Evolutionary conservation across 2,888 invertebrate genomes (phyloP), one percentile per base, ranked within the genome.

Genomic region (Ennomos fuscantarius): DNA sequence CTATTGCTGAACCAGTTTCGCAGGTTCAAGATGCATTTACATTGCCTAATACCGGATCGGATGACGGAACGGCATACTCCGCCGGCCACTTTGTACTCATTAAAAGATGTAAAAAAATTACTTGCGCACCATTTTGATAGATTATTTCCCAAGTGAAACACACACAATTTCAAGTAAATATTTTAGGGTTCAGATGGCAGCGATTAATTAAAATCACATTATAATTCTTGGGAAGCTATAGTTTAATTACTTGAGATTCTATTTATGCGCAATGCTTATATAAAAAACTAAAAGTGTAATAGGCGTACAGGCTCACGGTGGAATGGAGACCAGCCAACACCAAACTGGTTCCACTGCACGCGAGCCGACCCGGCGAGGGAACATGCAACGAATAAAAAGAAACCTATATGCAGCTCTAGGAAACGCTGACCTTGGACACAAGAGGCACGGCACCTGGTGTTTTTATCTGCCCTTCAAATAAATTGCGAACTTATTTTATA

Each of bases 331-430:
- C 82, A 81, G 79, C 82, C 76, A 75, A 55, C 47, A 46, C 42
- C 72, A 86, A 92, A 92, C 92, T 80, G 90, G 92, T 89, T 92
- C 86, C 79, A 78, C 78, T 81, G 86, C 91, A 91, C 89, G 89
- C 89, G 84, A 92, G 85, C 82, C 86, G 78, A 80, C 84, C 81
- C 81, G 77, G 69, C 76, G 81, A 78, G 86, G 87, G 86, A 84
- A 84, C 87, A 89, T 87, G 89, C 90, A 88, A 88, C 82, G 77
- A 90, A 86, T 87, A 92, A 92, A 91, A 92, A 88, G 81, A 89
- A 86, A 85, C 86, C 87, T 85, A 91, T 84, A 89, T 89, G 91
- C 90, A 91, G 83, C 91, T 89, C 91, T 91, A 92, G 90, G 91
- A 91, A 91, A 87, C 79, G 84, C 87, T 89, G 86, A 85, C 91